Base-by-base conservation (phyloP, 2,113 vertebrate genomes). In the Mobula birostris region DNA sequence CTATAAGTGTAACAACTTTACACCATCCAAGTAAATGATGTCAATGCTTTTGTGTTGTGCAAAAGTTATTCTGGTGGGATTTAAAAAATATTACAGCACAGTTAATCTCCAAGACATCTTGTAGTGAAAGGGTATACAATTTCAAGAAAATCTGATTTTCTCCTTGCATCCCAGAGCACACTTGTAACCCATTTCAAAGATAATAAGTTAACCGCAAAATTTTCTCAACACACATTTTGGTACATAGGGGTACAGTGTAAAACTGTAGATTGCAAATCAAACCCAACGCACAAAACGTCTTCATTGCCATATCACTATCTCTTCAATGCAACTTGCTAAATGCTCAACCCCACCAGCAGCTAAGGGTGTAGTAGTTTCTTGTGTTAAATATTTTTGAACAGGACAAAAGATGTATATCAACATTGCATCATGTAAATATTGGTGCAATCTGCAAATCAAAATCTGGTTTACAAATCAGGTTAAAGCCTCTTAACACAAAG, bases 361-460 rank as follows among this genome's bases (percentile, higher is more conserved):
- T 32, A 88, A 63, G n/a, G 27, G 61, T 48, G 48, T 48, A 27
- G 58, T 63, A 63, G 63, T 88, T 63, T 58, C 29, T 27, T 66
- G 15, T 14, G 61, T 32, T 15, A 66, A 61, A 21, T 80, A 6
- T 56, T 66, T 90, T 68, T 90, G 6, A 32, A 61, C 29, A 66
- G 14, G n/a, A 12, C 12, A 32, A 66, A 90, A 87, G 9, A 87
- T 85, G 58, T 58, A 56, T 58, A n/a, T 14, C 61, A 66, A 66
- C 14, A 66, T 61, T 66, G 29, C 66, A 66, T 32, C 63, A 61
- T 88, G 58, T 88, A 88, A 88, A 66, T 90, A 90, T 90, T 90
- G 61, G 29, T 90, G 61, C 61, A 88, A 12, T n/a, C 56, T 88
- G 4, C 85, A 66, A 0, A 66, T 66, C 58, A 88, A 63, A 32